These are phyloP conservation scores for Lagodon rhomboides DNA, from an alignment of 2,797 vertebrate species.

Conservation along the genomic window DNA sequence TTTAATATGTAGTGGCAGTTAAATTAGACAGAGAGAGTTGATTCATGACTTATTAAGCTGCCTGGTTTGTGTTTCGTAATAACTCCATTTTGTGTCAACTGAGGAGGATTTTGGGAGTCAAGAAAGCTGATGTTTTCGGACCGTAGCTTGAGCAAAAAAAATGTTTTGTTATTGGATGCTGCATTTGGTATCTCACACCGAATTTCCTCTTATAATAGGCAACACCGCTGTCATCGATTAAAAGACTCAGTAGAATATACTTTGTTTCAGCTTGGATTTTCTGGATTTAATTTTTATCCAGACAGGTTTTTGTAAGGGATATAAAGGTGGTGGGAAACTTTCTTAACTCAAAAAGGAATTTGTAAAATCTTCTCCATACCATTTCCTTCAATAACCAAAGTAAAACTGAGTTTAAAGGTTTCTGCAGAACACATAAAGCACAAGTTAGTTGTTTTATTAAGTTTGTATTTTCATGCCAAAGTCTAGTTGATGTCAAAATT, in stretches of 20 bases:
- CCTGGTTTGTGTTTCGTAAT: neutral
- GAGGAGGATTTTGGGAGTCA: neutral
- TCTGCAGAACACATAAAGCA: neutral
- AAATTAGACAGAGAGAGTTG: neutral
- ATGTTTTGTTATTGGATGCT: neutral
- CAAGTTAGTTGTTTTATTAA: neutral
- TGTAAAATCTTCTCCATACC: neutral
- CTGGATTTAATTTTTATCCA: conserved; percentile 1
- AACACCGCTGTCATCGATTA: too few species aligned
- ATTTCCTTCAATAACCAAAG: neutral
- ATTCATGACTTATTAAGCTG: neutral
- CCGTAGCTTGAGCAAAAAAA: neutral
- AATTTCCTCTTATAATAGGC: neutral
- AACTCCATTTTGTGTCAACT: neutral
- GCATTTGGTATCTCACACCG: neutral
- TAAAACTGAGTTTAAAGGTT: neutral
- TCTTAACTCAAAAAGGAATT: neutral
- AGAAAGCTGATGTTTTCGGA: neutral
- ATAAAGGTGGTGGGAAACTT: neutral
- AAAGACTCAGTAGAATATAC: neutral
- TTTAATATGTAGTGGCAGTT: neutral
- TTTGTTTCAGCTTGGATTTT: conserved; percentile 1
- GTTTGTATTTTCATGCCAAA: neutral
- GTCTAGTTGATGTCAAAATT: neutral
- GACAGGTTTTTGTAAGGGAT: neutral